Percentiles rank a stretch among this genome's conserved stretches.
Conservation (phyloP, 2,888 invertebrate genomes). For the Caprella mutica region DNA sequence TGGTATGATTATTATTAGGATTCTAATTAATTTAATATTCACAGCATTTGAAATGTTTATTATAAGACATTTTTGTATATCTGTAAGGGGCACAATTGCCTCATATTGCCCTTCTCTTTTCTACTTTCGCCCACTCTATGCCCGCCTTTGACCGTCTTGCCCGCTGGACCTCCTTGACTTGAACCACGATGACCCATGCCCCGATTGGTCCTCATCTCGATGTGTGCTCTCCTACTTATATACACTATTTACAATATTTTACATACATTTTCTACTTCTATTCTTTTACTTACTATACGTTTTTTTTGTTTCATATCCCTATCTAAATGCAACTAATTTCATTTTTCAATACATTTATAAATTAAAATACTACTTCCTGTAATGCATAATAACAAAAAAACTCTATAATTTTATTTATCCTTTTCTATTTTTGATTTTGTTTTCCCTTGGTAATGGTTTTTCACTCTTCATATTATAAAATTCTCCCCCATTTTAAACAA, state of each 20-base stretch:
- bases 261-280: not conserved
- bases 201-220: not conserved
- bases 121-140: slow-evolving; percentile 1
- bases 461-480: too few relatives aligned
- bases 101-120: slow-evolving; percentile 9
- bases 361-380: not conserved
- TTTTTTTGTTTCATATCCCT: slow-evolving; percentile 3
- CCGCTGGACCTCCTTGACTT: not conserved
- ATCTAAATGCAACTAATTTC: slow-evolving; percentile 14
- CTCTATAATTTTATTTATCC: not conserved
- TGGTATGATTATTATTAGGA: too few relatives aligned
- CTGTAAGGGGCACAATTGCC: slow-evolving; percentile 4
- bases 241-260: not conserved
- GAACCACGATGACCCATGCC: not conserved
- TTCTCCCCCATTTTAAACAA: too few relatives aligned
- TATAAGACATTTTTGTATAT: too few relatives aligned
- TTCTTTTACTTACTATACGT: too few relatives aligned
- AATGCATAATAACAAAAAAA: not conserved
- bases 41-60: too few relatives aligned
- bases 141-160: not conserved
- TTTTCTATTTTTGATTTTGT: too few relatives aligned
- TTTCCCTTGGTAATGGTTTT: too few relatives aligned
- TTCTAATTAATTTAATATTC: too few relatives aligned
- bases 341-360: slow-evolving; percentile 12
- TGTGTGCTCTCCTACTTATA: not conserved